Conservation (phyloP, 2,797 vertebrate genomes). For the Scleropages formosus region DNA sequence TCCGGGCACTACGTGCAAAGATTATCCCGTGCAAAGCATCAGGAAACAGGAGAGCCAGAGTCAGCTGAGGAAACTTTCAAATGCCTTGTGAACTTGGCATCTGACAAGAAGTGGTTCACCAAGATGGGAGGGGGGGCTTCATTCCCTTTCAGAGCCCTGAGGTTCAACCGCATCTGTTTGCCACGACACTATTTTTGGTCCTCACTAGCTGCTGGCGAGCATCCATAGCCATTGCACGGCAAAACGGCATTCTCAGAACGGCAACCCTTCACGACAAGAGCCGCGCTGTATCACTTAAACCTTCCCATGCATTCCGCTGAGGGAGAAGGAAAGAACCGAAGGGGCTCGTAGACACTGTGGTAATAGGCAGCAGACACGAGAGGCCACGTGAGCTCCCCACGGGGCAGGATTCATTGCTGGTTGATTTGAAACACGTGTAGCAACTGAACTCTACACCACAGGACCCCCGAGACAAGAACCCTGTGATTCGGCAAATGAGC, state of each 20-base stretch:
- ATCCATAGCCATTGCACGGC: neutral
- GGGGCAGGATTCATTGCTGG: constrained; percentile 37
- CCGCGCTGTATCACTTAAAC: constrained; percentile 16
- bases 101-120: neutral
- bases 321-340: neutral
- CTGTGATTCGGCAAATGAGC: constrained; percentile 15
- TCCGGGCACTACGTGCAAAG: neutral
- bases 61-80: neutral
- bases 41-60: neutral
- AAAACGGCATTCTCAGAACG: neutral
- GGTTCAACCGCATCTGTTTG: neutral
- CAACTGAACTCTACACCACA: constrained; percentile 45
- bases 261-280: constrained; percentile 17
- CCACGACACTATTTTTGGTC: neutral
- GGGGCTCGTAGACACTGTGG: neutral
- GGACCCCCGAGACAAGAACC: constrained; percentile 16
- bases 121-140: neutral
- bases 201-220: neutral
- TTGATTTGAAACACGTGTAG: constrained; percentile 64
- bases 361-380: constrained; percentile 12
- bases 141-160: no score
- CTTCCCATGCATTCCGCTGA: neutral
- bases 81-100: neutral
- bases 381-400: constrained; percentile 47
- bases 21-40: neutral